A percentile compares a stretch with the other conserved stretches of the same genome.
phyloP scores from a whole-genome alignment of 2,888 invertebrate genomes.

The Parochlus steinenii region DNA sequence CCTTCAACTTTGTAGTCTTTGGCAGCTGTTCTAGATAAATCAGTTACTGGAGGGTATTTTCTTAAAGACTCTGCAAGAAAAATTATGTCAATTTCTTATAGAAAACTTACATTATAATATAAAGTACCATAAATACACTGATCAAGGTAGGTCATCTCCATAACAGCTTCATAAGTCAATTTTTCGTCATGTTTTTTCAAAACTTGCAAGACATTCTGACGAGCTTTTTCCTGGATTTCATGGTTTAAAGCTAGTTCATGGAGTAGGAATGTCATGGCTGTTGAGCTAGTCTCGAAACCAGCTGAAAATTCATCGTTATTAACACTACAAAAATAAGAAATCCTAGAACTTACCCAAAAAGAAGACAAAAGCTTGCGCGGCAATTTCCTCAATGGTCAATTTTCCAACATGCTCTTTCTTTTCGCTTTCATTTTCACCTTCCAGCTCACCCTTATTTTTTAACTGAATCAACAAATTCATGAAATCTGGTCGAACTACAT shows the following conservation, averaged over 20 bases:
- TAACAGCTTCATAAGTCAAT: slow-evolving; percentile 24
- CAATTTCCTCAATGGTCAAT: slow-evolving; percentile 6
- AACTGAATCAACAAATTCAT: slow-evolving; percentile 37
- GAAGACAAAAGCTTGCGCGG: slow-evolving; percentile 10
- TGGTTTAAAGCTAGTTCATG: slow-evolving; percentile 27
- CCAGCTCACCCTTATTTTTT: slow-evolving; percentile 28
- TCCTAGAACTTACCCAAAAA: no score
- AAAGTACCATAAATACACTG: slow-evolving; percentile 32
- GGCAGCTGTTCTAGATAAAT: slow-evolving; percentile 31
- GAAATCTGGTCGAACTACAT: slow-evolving; percentile 34
- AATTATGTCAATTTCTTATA: no score
- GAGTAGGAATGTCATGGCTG: slow-evolving; percentile 23
- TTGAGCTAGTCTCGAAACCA: slow-evolving; percentile 28
- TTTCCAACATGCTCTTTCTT: no score
- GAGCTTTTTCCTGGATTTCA: slow-evolving; percentile 23
- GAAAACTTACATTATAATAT: no score
- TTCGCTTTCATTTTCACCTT: slow-evolving; percentile 17
- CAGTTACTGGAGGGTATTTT: slow-evolving; percentile 32
- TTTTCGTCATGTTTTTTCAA: slow-evolving; percentile 24
- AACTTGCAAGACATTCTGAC: slow-evolving; percentile 31
- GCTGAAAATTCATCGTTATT: no score
- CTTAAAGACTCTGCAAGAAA: slow-evolving; percentile 26
- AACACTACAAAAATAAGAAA: no score
- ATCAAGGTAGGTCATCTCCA: slow-evolving; percentile 29
- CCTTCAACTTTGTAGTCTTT: slow-evolving; percentile 30